Conservation (phyloP, 2,888 invertebrate species). For the Rhaphigaster nebulosa region DNA sequence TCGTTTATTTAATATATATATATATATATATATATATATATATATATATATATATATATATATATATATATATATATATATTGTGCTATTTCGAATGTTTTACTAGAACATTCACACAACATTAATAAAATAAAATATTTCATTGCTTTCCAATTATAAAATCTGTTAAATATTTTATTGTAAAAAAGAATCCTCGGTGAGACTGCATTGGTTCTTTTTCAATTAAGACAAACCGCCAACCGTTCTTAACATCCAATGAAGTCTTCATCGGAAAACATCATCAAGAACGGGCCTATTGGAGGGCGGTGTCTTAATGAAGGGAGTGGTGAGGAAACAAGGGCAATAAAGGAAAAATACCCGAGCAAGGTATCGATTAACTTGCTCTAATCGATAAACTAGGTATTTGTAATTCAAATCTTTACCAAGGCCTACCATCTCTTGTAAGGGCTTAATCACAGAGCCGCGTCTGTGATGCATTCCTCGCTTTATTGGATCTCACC, state of each 20-base stretch:
- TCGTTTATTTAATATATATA: too few relatives aligned
- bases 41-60: too few relatives aligned
- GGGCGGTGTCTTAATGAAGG: neutral
- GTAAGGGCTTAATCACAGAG: neutral
- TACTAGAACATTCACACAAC: too few relatives aligned
- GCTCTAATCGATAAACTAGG: neutral
- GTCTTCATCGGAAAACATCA: neutral
- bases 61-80: too few relatives aligned
- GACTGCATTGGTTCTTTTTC: neutral
- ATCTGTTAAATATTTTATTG: too few relatives aligned
- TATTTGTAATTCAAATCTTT: constrained; percentile 45
- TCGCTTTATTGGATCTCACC: neutral
- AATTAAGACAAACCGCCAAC: neutral
- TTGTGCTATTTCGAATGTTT: too few relatives aligned
- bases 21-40: too few relatives aligned
- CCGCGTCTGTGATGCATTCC: neutral
- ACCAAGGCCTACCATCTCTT: neutral
- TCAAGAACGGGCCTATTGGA: neutral
- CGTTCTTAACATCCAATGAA: neutral
- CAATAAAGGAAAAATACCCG: constrained; percentile 37
- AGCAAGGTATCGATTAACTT: constrained; percentile 6
- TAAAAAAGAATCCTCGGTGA: too few relatives aligned
- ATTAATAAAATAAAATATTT: too few relatives aligned
- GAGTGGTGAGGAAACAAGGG: neutral
- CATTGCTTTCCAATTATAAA: too few relatives aligned